phyloP scores from a whole-genome alignment of 2,113 vertebrate species.

The Proteles cristata region DNA sequence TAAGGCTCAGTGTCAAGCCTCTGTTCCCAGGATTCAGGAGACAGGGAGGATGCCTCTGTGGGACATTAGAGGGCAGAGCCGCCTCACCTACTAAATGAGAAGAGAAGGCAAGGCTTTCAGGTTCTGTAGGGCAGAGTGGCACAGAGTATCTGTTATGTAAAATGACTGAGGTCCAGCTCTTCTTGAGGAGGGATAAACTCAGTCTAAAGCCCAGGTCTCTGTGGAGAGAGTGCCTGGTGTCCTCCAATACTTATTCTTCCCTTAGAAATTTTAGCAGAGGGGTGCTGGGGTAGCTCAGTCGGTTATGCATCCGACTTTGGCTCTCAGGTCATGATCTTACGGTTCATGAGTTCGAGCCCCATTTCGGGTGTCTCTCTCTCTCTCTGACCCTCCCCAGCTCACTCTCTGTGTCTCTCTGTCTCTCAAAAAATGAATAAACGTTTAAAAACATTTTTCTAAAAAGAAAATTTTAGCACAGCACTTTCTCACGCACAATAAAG shows the following conservation, averaged over 20 bases:
- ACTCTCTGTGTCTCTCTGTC: no score
- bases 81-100: neutral
- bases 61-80: neutral
- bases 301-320: no score
- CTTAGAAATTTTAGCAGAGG: neutral
- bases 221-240: neutral
- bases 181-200: neutral
- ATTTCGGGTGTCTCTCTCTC: no score
- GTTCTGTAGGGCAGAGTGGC: neutral
- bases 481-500: neutral
- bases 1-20: slow-evolving; percentile 4
- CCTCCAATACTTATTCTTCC: neutral
- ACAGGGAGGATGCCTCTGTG: neutral
- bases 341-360: no score
- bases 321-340: no score
- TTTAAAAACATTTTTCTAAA: no score
- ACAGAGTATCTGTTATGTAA: neutral
- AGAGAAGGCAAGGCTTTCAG: neutral
- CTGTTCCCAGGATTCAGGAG: neutral
- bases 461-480: neutral
- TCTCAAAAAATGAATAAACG: no score
- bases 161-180: neutral
- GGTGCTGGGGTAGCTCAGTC: no score
- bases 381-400: no score
- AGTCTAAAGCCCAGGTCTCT: neutral